Base-by-base conservation (phyloP, 1,140 invertebrate species). In the Nephila pilipes region DNA sequence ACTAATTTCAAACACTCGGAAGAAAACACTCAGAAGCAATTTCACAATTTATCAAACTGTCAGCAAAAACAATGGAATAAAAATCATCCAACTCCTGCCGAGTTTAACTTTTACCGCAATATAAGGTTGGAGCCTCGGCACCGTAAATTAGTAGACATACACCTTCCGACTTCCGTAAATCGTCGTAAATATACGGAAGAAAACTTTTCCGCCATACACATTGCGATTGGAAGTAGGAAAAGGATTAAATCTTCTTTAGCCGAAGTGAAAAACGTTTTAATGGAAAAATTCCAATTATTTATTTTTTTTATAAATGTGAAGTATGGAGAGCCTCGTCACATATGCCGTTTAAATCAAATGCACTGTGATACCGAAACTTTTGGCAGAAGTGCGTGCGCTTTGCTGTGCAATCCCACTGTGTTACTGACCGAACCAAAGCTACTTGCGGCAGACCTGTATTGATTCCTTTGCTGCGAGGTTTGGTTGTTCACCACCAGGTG, bases 371-470 rank as follows among this genome's bases (percentile, higher is more conserved):
- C 75, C 29, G 57, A 90, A 90, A 90, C 88, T 75, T 79, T n/a
- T 54, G 1, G 32, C 14, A 20, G 90, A 83, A 54, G 80, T 93
- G 83, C 81, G 91, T 38, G 6, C 54, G 6, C 46, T 57, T 25
- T 32, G 91, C 91, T 58, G 57, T 20, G 54, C 91, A 79, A 79
- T 93, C 54, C 91, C 85, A 79, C 91, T 93, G 81, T 93, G 91
- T 93, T 79, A 80, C 83, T 75, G 91, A 65, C 65, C 83, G 46
- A 87, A 46, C 20, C 25, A 25, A 20, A 87, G 91, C 91, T 93
- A 93, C 91, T 93, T 93, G 91, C 91, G 91, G 91, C 91, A 32
- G 85, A 38, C 54, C 54, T 38, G 63, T 93, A 93, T 93, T 80
- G 91, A 93, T 93, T 87, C 83, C 46, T 79, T 54, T 25, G 12